Evolutionary conservation across 2,797 vertebrate species (phyloP), one percentile per base, ranked within the genome.

Genomic region (Pseudomugil tenellus): DNA sequence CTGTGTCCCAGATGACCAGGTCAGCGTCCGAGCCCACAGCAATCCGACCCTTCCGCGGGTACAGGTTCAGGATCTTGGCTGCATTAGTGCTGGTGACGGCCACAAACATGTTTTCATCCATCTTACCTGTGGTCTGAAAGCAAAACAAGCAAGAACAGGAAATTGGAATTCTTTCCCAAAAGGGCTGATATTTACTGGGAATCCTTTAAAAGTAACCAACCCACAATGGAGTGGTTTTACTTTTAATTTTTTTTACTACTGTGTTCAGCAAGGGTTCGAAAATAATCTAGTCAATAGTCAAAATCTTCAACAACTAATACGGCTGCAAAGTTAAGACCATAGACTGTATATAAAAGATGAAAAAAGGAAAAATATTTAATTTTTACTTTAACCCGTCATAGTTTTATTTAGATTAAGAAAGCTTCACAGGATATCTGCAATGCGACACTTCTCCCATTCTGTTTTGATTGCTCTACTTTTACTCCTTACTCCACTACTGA

Each of bases 51-150:
- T 99, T 99, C 13, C 98, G 95, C 0, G 98, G 98, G 74, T 99
- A 99, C 75, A 99, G 91, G 91, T 98, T 98, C 83, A 99, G 96
- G 93, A 99, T 96, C 90, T 99, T 99, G 17, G 98, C 97, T 32
- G 97, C 97, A 0, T 99, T 99, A 67, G 98, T 99, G 95, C 98
- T 99, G 0, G 97, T 99, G 87, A 97, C 95, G 0, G 96, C 96
- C 86, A 99, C 98, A 86, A 99, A 99, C 91, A 97, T 96, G 92
- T 99, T 99, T 92, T 99, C 98, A 49, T 99, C 98, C 98, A 99
- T 99, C 84, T 99, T 99, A 16, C 98, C 98, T 0, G 97, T 96
- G 79, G 96, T 97, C 98, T 99, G 46, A 53, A 12, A 41, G 37
- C 0, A 35, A 63, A 41, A 67, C 0, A 25, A 39, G 14, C 37